These are phyloP conservation scores for Enteromius trimaculatus DNA, from an alignment of 2,797 vertebrate species.

Conservation along the genomic window DNA sequence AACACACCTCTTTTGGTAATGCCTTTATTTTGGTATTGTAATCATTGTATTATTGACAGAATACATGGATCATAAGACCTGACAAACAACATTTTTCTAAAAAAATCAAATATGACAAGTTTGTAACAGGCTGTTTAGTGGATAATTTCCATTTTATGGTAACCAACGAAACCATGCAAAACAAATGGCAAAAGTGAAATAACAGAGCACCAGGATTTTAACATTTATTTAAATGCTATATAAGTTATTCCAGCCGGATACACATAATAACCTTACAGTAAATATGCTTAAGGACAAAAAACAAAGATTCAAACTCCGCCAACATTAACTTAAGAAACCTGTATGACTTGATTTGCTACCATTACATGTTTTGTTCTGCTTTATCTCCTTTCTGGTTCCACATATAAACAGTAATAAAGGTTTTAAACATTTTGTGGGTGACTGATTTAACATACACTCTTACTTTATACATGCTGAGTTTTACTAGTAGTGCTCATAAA, in stretches of 20 bases:
- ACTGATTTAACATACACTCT: background rate
- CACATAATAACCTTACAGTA: background rate
- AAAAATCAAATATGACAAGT: background rate
- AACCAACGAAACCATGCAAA: background rate
- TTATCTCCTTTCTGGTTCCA: background rate
- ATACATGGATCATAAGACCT: background rate
- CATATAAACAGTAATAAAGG: background rate
- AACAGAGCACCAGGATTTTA: background rate
- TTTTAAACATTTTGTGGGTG: background rate
- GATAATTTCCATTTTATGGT: background rate
- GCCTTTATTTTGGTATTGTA: too few species aligned
- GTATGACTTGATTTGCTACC: background rate
- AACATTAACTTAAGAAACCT: background rate
- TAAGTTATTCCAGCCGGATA: background rate
- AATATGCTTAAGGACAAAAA: background rate
- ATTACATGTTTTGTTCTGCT: background rate
- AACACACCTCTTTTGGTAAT: constrained; percentile 1
- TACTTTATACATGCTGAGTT: too few species aligned
- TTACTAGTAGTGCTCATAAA: background rate
- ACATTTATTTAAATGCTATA: background rate
- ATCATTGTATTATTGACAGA: background rate
- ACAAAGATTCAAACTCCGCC: background rate
- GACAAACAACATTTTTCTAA: background rate
- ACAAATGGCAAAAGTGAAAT: background rate
- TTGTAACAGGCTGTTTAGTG: background rate